Conservation (phyloP, 2,888 invertebrate genomes). For the Drosophila gaucha region DNA sequence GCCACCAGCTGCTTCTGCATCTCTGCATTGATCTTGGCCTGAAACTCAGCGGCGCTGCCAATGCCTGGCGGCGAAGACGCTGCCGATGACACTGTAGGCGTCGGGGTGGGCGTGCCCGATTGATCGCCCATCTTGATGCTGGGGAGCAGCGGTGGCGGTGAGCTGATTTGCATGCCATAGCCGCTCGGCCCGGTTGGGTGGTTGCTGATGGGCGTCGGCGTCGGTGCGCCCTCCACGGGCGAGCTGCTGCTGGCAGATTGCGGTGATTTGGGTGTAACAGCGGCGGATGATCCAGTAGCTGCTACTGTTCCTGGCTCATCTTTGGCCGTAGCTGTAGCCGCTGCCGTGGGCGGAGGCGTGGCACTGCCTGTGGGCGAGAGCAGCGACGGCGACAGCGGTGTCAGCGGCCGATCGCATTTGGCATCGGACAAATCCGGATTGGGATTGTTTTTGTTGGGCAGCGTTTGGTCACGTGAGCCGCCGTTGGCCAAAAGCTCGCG, state of each 20-base stretch:
- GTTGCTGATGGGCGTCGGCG: slow-evolving; percentile 57
- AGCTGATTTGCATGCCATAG: slow-evolving; percentile 78
- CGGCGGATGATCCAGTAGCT: slow-evolving; percentile 26
- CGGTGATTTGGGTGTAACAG: slow-evolving; percentile 67
- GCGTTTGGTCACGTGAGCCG: slow-evolving; percentile 96
- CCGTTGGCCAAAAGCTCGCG: slow-evolving; percentile 96
- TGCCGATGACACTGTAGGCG: slow-evolving; percentile 71
- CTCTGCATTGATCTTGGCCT: slow-evolving; percentile 84
- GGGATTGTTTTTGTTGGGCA: slow-evolving; percentile 98
- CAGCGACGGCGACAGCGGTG: slow-evolving; percentile 83
- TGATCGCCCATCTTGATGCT: slow-evolving; percentile 75
- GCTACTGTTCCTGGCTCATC: slow-evolving; percentile 38
- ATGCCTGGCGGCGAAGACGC: slow-evolving; percentile 75
- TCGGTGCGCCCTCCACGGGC: slow-evolving; percentile 59
- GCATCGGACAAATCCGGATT: slow-evolving; percentile 97
- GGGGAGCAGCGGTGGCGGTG: slow-evolving; percentile 80
- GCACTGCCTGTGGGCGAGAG: slow-evolving; percentile 72
- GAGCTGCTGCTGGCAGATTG: slow-evolving; percentile 69
- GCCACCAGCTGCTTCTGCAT: slow-evolving; percentile 84
- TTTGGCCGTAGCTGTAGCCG: slow-evolving; percentile 25
- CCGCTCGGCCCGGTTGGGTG: slow-evolving; percentile 30
- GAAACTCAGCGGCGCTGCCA: slow-evolving; percentile 76
- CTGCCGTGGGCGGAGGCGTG: slow-evolving; percentile 59
- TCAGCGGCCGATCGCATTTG: slow-evolving; percentile 91
- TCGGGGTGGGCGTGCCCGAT: slow-evolving; percentile 67